A percentile compares a stretch with the other conserved stretches of the same genome.
Evolutionary conservation across 2,113 vertebrate genomes (phyloP).

Genomic region (Trochalopteron elliotii): DNA sequence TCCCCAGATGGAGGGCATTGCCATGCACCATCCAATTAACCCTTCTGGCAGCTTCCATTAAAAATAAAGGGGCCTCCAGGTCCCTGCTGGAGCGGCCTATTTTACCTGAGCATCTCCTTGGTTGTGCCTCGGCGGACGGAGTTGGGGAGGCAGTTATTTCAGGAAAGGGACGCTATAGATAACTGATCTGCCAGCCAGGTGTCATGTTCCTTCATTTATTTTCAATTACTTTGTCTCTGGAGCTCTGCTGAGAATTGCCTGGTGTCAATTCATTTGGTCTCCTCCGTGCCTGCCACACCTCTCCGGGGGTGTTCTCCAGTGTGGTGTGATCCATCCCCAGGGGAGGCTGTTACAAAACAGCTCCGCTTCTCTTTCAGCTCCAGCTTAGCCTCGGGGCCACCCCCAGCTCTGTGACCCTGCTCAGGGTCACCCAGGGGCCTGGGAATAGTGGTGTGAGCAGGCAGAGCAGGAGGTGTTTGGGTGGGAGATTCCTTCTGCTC

Average conservation of each 20-base stretch:
- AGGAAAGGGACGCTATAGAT: constrained; percentile 62
- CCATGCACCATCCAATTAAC: constrained; percentile 26
- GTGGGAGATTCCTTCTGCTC: background rate
- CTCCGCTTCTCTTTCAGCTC: background rate
- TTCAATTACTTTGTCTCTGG: constrained; percentile 53
- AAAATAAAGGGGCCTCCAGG: constrained; percentile 55
- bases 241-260: background rate
- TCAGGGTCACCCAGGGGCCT: background rate
- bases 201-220: constrained; percentile 65
- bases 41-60: constrained; percentile 46
- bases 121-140: background rate
- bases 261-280: constrained; percentile 37
- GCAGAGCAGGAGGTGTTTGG: rapidly evolving
- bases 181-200: constrained; percentile 63
- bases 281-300: background rate
- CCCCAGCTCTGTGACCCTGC: background rate
- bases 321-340: background rate
- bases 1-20: background rate
- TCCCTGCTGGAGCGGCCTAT: constrained; percentile 66
- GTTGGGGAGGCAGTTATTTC: constrained; percentile 54
- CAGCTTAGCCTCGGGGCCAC: background rate
- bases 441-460: background rate
- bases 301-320: background rate
- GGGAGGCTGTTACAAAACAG: constrained; percentile 28
- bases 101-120: constrained; percentile 20